Evolutionary conservation across 2,113 vertebrate species (phyloP), one percentile per base, ranked within the genome.

Genomic region (Carassius gibelio): DNA sequence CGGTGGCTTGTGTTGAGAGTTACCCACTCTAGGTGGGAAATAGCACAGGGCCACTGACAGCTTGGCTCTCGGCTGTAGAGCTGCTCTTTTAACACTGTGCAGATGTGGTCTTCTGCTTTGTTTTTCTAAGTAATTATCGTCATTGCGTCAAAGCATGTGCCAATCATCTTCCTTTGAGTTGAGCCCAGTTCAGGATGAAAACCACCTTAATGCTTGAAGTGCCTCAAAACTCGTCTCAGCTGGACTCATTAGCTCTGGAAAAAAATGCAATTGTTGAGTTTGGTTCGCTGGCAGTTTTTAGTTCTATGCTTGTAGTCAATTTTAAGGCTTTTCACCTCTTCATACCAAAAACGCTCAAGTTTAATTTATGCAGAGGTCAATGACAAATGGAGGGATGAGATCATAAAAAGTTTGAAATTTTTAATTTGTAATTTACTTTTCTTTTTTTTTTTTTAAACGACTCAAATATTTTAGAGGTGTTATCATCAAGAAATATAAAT

Each of bases 121-220:
- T 98, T 99, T 95, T 97, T 96, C 95, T 97, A 96, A 90, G 95
- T 97, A 99, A 99, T 99, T 98, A 96, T 96, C 95, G 90, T 98
- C 96, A 98, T 99, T 99, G 97, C 95, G 94, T 94, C 94, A 97
- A 97, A 97, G 96, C 96, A 96, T 94, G 95, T 97, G 97, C 95
- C 97, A 99, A 97, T 99, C 98, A 99, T 96, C 95, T 88, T 91
- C 94, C 93, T 96, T 95, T 95, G 94, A 96, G 95, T 95, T 90
- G 92, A 82, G 93, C 91, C 83, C 88, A 85, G 84, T 87, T 86
- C 68, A 71, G 71, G 87, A 48, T 71, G 89, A 91, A 90, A 93
- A 93, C 94, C 92, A 91, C 82, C 86, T 92, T 91, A 93, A 91
- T 92, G 92, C 88, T 89, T 86, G 57, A 71, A 55, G 84, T 61